A percentile compares a stretch with the other conserved stretches of the same genome.
Conservation (phyloP, 2,888 invertebrate genomes). For the Hybos culiciformis region DNA sequence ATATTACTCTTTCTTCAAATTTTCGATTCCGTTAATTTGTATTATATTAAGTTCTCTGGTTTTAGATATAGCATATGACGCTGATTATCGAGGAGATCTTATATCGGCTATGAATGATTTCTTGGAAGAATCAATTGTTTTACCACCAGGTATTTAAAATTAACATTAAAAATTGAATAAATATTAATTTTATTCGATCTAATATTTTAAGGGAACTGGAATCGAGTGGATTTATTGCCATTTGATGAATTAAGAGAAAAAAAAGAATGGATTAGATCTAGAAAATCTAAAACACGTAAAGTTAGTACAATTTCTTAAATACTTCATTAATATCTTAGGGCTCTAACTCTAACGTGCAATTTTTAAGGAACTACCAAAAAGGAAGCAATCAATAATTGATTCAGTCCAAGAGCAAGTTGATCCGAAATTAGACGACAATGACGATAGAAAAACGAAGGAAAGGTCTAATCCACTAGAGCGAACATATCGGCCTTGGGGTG, state of each 20-base stretch:
- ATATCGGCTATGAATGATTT: slow-evolving; percentile 83
- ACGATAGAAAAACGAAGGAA: slow-evolving; percentile 43
- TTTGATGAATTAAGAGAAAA: slow-evolving; percentile 72
- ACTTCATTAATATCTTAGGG: neutral
- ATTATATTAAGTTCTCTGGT: no score
- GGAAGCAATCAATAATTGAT: slow-evolving; percentile 21
- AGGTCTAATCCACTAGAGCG: slow-evolving; percentile 60
- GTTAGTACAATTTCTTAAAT: slow-evolving; percentile 13
- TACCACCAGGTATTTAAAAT: slow-evolving; percentile 89
- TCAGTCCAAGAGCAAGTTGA: slow-evolving; percentile 17
- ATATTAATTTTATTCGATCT: no score
- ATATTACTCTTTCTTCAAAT: no score
- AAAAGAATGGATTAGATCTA: slow-evolving; percentile 56
- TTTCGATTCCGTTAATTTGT: no score
- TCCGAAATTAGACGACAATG: slow-evolving; percentile 23
- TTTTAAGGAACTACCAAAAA: slow-evolving; percentile 22
- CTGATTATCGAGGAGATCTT: slow-evolving; percentile 63
- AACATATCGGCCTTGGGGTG: slow-evolving; percentile 65
- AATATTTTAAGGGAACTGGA: no score
- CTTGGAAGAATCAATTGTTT: slow-evolving; percentile 78
- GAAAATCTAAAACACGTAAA: slow-evolving; percentile 51
- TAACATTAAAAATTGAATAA: no score
- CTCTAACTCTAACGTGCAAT: neutral
- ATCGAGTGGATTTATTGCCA: slow-evolving; percentile 68
- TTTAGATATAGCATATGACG: slow-evolving; percentile 73